Percentiles rank a stretch among this genome's conserved stretches.
Evolutionary conservation across 1,140 invertebrate species (phyloP).

Genomic region (Drosophila micromelanica): DNA sequence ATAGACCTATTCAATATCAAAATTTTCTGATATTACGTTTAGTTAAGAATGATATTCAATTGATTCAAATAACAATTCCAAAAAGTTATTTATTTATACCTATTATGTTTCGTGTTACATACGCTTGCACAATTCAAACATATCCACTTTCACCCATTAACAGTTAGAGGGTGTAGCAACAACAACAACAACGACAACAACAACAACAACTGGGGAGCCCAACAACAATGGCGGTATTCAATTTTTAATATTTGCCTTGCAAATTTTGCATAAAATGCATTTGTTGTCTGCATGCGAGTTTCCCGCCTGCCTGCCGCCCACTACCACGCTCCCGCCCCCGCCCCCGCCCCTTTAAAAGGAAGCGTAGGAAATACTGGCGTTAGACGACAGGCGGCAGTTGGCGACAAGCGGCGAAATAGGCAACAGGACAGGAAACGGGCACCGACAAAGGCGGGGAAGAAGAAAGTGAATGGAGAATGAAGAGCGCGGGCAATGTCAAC

Average conservation of each 20-base stretch:
- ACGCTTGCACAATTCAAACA: too few species aligned
- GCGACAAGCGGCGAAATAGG: slow-evolving; percentile 36
- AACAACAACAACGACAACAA: slow-evolving; percentile 35
- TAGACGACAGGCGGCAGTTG: slow-evolving; percentile 22
- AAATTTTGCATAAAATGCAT: slow-evolving; percentile 80
- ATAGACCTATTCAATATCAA: too few species aligned
- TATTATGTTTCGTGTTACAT: too few species aligned
- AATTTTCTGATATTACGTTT: too few species aligned
- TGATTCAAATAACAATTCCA: too few species aligned
- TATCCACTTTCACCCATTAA: neutral
- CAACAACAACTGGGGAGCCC: slow-evolving; percentile 27
- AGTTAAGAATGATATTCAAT: too few species aligned
- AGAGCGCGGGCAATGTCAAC: slow-evolving; percentile 73
- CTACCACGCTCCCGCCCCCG: neutral
- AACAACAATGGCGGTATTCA: slow-evolving; percentile 72
- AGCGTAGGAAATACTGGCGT: neutral
- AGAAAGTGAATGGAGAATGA: slow-evolving; percentile 62
- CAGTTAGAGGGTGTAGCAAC: slow-evolving; percentile 3
- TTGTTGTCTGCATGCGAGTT: slow-evolving; percentile 70
- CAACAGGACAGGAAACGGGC: slow-evolving; percentile 62
- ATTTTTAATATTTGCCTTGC: slow-evolving; percentile 82
- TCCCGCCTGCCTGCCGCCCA: neutral
- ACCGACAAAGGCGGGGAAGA: slow-evolving; percentile 53
- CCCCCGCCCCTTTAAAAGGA: slow-evolving; percentile 1
- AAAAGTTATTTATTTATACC: too few species aligned